Evolutionary conservation across 2,888 invertebrate species (phyloP).

Genomic region (Mylabris sibirica): DNA sequence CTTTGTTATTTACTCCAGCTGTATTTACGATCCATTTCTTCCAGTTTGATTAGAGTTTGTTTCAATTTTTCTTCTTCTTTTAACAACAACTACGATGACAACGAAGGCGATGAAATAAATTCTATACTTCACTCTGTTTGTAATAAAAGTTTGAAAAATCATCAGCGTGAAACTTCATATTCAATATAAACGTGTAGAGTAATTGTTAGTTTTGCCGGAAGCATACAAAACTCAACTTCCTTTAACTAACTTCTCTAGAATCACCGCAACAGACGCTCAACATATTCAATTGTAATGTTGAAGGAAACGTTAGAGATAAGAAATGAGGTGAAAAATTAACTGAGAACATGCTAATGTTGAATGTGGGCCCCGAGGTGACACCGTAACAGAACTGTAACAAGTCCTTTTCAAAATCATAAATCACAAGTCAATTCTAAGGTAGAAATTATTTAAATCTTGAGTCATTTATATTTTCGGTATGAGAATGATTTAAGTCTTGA

Average conservation of each 20-base stretch:
- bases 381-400: too few relatives aligned
- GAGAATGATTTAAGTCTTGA: too few relatives aligned
- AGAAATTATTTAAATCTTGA: too few relatives aligned
- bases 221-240: neutral
- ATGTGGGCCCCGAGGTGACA: too few relatives aligned
- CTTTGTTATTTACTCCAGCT: neutral
- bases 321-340: neutral
- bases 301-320: neutral
- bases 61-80: neutral
- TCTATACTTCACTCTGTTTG: too few relatives aligned
- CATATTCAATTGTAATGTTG: neutral
- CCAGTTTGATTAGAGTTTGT: neutral
- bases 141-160: neutral
- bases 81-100: neutral
- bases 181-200: neutral
- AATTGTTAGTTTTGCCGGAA: constrained; percentile 2
- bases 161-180: neutral
- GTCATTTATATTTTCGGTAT: too few relatives aligned
- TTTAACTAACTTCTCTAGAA: neutral
- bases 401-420: too few relatives aligned
- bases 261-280: neutral
- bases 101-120: too few relatives aligned
- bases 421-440: too few relatives aligned
- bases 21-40: neutral
- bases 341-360: neutral